phyloP scores from a whole-genome alignment of 2,888 invertebrate species.

The Aporophyla nigra region DNA sequence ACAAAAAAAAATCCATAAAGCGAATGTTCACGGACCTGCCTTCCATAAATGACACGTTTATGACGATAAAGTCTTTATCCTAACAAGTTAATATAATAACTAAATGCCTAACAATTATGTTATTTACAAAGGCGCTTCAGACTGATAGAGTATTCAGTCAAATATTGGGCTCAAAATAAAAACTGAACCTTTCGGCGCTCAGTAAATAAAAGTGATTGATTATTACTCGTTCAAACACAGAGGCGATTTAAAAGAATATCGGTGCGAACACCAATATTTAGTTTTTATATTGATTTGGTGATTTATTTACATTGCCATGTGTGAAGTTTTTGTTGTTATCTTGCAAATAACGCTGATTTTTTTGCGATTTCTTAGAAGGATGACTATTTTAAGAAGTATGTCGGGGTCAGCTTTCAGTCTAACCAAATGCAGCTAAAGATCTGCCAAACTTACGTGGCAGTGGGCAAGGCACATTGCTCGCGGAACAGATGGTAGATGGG shows the following conservation, averaged over 20 bases:
- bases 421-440: not conserved
- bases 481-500: too few species aligned
- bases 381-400: not conserved
- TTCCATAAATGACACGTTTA: not conserved
- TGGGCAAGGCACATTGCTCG: too few species aligned
- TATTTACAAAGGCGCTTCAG: slow-evolving; percentile 1
- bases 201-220: slow-evolving; percentile 59
- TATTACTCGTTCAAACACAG: slow-evolving; percentile 48
- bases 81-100: not conserved
- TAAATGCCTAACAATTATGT: not conserved
- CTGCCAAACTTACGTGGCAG: too few species aligned
- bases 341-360: not conserved
- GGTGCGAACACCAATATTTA: slow-evolving; percentile 29
- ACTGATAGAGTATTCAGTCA: slow-evolving; percentile 8
- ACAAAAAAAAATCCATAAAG: too few species aligned
- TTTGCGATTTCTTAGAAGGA: not conserved
- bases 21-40: too few species aligned
- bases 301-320: slow-evolving; percentile 1
- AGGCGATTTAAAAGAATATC: slow-evolving; percentile 31
- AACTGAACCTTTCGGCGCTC: slow-evolving; percentile 34
- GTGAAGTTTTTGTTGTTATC: not conserved
- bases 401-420: not conserved
- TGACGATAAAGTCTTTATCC: too few species aligned
- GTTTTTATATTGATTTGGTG: slow-evolving; percentile 40
- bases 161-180: slow-evolving; percentile 50